Conservation (phyloP, 2,113 vertebrate species). For the Piliocolobus tephrosceles region DNA sequence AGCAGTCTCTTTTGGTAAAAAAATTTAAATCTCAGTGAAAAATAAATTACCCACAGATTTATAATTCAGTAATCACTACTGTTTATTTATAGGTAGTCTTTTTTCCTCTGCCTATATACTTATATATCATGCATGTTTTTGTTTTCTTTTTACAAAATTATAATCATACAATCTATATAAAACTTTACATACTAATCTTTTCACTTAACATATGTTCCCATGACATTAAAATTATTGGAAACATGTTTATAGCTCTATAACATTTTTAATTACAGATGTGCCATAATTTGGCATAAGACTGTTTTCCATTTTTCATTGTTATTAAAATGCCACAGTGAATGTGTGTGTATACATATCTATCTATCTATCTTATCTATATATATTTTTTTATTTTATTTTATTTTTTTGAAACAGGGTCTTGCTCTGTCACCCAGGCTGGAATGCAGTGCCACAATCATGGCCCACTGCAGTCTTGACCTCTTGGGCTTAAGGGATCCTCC, state of each 20-base stretch:
- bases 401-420: no score
- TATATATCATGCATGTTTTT: neutral
- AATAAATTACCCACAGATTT: neutral
- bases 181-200: neutral
- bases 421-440: no score
- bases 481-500: no score
- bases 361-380: no score
- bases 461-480: no score
- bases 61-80: neutral
- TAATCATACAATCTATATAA: neutral
- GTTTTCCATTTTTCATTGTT: conserved; percentile 9
- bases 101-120: neutral
- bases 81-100: neutral
- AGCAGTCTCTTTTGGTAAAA: conserved; percentile 2
- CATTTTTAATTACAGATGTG: neutral
- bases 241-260: neutral
- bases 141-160: conserved; percentile 18
- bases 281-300: neutral
- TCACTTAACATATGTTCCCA: neutral
- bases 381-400: no score
- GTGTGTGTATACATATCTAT: no score
- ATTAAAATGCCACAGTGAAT: neutral
- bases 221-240: conserved; percentile 2
- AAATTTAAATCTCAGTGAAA: conserved; percentile 19
- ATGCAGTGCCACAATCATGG: no score